Evolutionary conservation across 2,888 invertebrate species (phyloP).

Genomic region (Sussaba pulchella): DNA sequence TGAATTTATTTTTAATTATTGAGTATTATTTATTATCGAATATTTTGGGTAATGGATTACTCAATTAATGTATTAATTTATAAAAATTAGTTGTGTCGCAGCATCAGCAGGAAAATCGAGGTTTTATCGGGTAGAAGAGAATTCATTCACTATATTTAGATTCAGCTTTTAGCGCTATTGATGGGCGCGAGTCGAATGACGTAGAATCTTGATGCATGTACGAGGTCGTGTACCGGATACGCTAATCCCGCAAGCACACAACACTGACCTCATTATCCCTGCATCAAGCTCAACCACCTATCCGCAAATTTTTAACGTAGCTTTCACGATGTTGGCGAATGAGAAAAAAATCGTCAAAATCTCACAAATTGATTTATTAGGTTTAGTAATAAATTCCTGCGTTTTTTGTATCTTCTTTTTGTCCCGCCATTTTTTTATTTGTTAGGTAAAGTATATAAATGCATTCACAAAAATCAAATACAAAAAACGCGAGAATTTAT

Average conservation of each 20-base stretch:
- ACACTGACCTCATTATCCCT: conserved; percentile 17
- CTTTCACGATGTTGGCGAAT: background rate
- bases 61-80: too few species aligned
- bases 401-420: too few species aligned
- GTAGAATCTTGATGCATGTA: conserved; percentile 42
- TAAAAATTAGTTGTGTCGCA: too few species aligned
- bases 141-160: conserved; percentile 31
- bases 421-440: too few species aligned
- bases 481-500: too few species aligned
- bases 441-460: too few species aligned
- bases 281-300: background rate
- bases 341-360: too few species aligned
- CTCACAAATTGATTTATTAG: too few species aligned
- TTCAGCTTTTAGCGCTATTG: conserved; percentile 26
- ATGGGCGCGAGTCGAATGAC: conserved; percentile 41
- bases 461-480: conserved; percentile 1
- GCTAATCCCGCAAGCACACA: conserved; percentile 43
- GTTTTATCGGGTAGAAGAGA: conserved; percentile 8
- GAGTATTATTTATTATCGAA: background rate
- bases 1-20: background rate
- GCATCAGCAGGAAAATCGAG: background rate
- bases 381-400: too few species aligned
- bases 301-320: conserved; percentile 4
- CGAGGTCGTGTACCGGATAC: conserved; percentile 55
- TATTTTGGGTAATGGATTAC: too few species aligned